These are phyloP conservation scores for Imbricaverruca yamaguchii DNA, from an alignment of 2,888 invertebrate species.

Conservation along the genomic window DNA sequence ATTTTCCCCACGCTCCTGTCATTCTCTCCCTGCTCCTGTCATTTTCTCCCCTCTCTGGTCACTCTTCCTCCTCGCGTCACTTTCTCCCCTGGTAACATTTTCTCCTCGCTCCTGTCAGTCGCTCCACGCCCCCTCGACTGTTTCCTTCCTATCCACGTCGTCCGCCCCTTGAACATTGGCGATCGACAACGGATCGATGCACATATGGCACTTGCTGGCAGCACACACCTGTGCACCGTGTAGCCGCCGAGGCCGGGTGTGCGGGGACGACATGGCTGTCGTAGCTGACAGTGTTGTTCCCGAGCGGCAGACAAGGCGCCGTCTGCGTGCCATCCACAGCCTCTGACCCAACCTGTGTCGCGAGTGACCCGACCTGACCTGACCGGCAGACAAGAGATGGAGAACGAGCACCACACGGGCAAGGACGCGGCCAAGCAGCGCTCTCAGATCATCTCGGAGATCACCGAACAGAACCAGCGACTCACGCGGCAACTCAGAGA, in stretches of 20 bases:
- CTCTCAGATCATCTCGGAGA: conserved; percentile 66
- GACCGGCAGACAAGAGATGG: conserved; percentile 42
- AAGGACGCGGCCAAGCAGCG: conserved; percentile 57
- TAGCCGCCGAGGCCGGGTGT: not conserved
- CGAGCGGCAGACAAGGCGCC: too few species aligned
- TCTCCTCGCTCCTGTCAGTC: too few species aligned
- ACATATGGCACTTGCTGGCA: not conserved
- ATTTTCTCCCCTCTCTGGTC: too few species aligned
- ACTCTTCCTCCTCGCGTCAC: too few species aligned
- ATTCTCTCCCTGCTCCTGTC: too few species aligned
- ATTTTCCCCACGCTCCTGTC: too few species aligned
- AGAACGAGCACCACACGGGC: conserved; percentile 45
- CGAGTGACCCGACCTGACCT: not conserved
- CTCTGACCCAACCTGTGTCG: not conserved
- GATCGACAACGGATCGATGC: not conserved
- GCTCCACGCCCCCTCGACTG: too few species aligned
- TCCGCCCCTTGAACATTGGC: too few species aligned
- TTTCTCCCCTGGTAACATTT: too few species aligned
- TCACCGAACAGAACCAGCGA: conserved; percentile 80
- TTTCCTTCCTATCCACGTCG: too few species aligned
- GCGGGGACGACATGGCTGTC: not conserved
- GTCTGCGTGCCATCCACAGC: not conserved
- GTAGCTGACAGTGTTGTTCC: not conserved
- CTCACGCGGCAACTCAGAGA: conserved; percentile 79
- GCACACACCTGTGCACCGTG: not conserved